phyloP scores from a whole-genome alignment of 2,888 invertebrate species.

The Drosophila basisetae region DNA sequence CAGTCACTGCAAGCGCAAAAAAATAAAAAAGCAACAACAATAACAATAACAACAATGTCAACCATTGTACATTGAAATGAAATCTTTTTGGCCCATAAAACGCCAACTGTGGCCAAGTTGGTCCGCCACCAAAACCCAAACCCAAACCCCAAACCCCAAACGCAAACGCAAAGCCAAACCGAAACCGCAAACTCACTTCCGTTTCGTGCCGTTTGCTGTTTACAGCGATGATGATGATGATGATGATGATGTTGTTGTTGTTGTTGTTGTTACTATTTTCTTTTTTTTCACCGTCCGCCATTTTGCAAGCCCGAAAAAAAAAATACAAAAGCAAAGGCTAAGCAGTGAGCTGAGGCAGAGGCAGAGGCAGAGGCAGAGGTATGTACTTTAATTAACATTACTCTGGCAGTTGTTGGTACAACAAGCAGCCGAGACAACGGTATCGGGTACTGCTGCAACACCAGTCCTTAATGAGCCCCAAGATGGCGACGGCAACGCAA shows the following conservation, averaged over 20 bases:
- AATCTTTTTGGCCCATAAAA: slow-evolving; percentile 81
- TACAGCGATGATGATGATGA: slow-evolving; percentile 29
- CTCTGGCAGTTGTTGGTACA: slow-evolving; percentile 12
- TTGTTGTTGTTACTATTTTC: slow-evolving; percentile 11
- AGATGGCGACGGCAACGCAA: slow-evolving; percentile 49
- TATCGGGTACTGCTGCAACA: slow-evolving; percentile 13
- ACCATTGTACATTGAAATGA: slow-evolving; percentile 69
- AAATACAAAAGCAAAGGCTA: slow-evolving; percentile 22
- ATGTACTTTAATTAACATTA: slow-evolving; percentile 68
- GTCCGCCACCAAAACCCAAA: slow-evolving; percentile 47
- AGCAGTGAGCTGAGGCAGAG: slow-evolving; percentile 10
- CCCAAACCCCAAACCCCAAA: slow-evolving; percentile 44
- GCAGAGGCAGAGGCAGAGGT: slow-evolving; percentile 25
- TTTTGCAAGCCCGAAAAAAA: slow-evolving; percentile 55
- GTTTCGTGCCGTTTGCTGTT: slow-evolving; percentile 65
- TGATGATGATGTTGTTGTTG: slow-evolving; percentile 15
- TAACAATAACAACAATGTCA: slow-evolving; percentile 60
- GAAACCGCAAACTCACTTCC: slow-evolving; percentile 80
- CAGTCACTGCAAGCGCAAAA: neutral
- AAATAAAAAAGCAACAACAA: neutral
- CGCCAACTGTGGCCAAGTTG: slow-evolving; percentile 70
- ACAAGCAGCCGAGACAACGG: slow-evolving; percentile 4
- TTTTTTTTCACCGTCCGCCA: slow-evolving; percentile 51
- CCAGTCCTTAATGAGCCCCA: slow-evolving; percentile 45
- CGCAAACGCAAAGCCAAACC: slow-evolving; percentile 42